A percentile compares a stretch with the other conserved stretches of the same genome.
Conservation (phyloP, 2,113 vertebrate genomes). For the Plectropomus leopardus region DNA sequence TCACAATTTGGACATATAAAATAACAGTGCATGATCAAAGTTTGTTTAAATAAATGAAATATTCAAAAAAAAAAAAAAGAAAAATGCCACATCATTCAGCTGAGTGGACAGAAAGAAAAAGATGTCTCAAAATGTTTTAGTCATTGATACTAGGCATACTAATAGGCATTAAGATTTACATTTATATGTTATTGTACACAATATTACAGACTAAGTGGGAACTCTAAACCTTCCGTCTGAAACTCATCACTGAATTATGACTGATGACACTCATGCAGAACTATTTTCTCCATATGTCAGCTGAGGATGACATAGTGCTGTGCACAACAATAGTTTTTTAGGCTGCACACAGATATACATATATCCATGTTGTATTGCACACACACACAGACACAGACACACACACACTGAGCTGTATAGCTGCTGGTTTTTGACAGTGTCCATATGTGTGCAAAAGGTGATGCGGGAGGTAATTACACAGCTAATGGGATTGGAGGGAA, state of each 20-base stretch:
- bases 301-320: background rate
- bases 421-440: background rate
- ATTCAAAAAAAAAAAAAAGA: too few species aligned
- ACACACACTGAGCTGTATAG: background rate
- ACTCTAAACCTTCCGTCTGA: background rate
- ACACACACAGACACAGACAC: background rate
- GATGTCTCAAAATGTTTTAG: too few species aligned
- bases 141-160: too few species aligned
- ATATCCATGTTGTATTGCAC: background rate
- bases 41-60: too few species aligned
- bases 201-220: too few species aligned
- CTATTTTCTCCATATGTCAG: background rate
- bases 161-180: too few species aligned
- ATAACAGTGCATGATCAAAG: too few species aligned
- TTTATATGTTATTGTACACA: too few species aligned
- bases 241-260: background rate
- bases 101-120: too few species aligned
- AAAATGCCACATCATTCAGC: too few species aligned
- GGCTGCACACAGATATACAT: background rate
- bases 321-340: background rate
- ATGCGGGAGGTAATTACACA: background rate
- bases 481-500: constrained; percentile 10
- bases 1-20: too few species aligned
- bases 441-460: constrained; percentile 15
- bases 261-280: background rate